A percentile compares a stretch with the other conserved stretches of the same genome.
These are phyloP conservation scores for Aselliscus stoliczkanus DNA, from an alignment of 2,797 vertebrate genomes.

Conservation along the genomic window DNA sequence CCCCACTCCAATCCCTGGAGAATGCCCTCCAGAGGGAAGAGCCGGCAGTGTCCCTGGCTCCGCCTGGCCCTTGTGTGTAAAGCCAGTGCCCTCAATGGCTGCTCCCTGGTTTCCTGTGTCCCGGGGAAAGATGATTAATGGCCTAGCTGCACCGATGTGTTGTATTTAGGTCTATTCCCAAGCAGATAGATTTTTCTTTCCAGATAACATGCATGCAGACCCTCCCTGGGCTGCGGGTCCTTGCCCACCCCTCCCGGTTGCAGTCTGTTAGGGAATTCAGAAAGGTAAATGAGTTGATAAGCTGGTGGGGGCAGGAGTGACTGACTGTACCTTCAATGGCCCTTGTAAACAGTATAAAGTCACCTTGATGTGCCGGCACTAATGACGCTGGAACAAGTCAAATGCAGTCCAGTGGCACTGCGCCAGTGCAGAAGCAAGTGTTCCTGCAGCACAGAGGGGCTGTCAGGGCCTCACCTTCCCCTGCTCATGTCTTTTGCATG, in stretches of 20 bases:
- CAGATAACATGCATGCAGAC: constrained; percentile 39
- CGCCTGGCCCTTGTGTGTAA: background rate
- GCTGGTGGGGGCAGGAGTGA: background rate
- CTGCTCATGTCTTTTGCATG: background rate
- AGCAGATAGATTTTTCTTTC: constrained; percentile 60
- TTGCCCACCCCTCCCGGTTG: background rate
- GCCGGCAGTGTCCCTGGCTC: background rate
- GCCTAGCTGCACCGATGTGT: background rate
- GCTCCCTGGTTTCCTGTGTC: background rate
- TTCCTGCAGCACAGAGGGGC: background rate
- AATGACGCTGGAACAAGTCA: background rate
- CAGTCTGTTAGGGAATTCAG: constrained; percentile 12
- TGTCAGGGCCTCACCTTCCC: background rate
- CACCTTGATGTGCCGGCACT: constrained; percentile 65
- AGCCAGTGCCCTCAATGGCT: background rate
- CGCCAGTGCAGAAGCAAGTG: background rate
- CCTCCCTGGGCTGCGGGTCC: background rate
- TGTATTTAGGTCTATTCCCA: constrained; percentile 52
- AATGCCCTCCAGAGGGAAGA: background rate
- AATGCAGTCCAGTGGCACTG: background rate
- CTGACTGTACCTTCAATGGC: constrained; percentile 24
- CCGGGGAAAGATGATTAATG: constrained; percentile 50
- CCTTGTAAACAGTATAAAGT: constrained; percentile 67
- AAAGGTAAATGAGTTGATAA: constrained; percentile 66
- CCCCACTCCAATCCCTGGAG: background rate